phyloP scores from a whole-genome alignment of 2,888 invertebrate genomes.

The Steinernema scapterisci region DNA sequence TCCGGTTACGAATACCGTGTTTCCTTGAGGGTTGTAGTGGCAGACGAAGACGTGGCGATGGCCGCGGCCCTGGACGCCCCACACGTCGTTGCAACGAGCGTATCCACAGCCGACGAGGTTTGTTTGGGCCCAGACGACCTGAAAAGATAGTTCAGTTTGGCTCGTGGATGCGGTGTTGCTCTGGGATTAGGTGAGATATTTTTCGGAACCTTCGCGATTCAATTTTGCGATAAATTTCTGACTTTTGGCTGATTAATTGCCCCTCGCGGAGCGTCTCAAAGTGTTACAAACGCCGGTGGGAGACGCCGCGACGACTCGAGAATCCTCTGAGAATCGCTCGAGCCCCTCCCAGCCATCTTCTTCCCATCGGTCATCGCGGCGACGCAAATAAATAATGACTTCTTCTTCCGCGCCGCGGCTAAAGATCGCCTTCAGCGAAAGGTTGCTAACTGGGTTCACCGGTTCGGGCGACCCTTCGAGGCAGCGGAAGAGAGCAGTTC shows the following conservation, averaged over 20 bases:
- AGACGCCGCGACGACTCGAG: slow-evolving; percentile 1
- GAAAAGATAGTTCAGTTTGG: slow-evolving; percentile 35
- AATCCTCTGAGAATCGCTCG: background rate
- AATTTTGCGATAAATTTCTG: slow-evolving; percentile 20
- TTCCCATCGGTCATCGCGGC: slow-evolving; percentile 20
- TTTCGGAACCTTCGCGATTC: background rate
- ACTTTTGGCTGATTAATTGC: slow-evolving; percentile 7
- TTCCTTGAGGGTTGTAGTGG: slow-evolving; percentile 68
- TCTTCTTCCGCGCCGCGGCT: slow-evolving; percentile 1
- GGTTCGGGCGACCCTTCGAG: slow-evolving; percentile 1
- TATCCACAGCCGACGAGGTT: slow-evolving; percentile 85
- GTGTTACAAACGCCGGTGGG: slow-evolving; percentile 6
- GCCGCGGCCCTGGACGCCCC: slow-evolving; percentile 74
- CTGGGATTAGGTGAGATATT: background rate
- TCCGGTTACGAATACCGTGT: slow-evolving; percentile 64
- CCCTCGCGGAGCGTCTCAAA: slow-evolving; percentile 1
- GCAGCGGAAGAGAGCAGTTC: background rate
- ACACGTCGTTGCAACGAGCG: slow-evolving; percentile 79
- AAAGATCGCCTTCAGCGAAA: slow-evolving; percentile 18
- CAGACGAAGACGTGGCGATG: slow-evolving; percentile 67
- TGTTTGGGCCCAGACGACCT: slow-evolving; percentile 88
- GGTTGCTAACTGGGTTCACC: slow-evolving; percentile 5
- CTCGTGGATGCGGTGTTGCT: background rate
- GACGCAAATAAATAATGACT: slow-evolving; percentile 16
- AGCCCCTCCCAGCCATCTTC: background rate